Percentiles rank a stretch among this genome's conserved stretches.
Conservation (phyloP, 2,888 invertebrate genomes). For the Trypoxylon attenuatum region DNA sequence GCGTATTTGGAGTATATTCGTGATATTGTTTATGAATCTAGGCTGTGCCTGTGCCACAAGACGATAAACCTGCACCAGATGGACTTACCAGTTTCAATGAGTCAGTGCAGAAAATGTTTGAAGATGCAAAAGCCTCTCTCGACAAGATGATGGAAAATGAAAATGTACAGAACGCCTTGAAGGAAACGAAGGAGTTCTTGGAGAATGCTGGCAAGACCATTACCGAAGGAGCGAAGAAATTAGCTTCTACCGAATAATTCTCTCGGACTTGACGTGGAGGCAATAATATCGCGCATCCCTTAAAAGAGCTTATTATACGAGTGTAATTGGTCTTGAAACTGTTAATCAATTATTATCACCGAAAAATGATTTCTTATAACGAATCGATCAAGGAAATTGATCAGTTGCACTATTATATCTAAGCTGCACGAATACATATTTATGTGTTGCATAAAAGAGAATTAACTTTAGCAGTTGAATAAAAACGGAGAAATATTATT, state of each 20-base stretch:
- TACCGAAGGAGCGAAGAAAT: constrained; percentile 48
- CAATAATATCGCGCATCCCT: too few relatives aligned
- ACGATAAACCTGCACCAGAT: not conserved
- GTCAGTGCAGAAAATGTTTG: constrained; percentile 22
- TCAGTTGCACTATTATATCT: too few relatives aligned
- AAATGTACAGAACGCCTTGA: constrained; percentile 43
- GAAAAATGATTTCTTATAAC: too few relatives aligned
- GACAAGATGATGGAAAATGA: constrained; percentile 50
- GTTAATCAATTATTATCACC: too few relatives aligned
- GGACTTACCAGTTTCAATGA: not conserved
- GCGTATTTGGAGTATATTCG: too few relatives aligned
- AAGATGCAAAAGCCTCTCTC: constrained; percentile 35
- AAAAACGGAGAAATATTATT: not conserved
- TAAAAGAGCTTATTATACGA: too few relatives aligned
- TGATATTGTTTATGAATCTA: not conserved
- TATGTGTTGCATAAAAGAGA: not conserved
- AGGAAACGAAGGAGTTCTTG: constrained; percentile 46
- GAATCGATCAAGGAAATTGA: too few relatives aligned
- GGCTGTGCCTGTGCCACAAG: constrained; percentile 30
- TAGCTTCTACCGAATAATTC: too few relatives aligned
- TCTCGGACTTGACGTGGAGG: too few relatives aligned
- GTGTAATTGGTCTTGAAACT: too few relatives aligned
- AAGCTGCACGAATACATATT: not conserved
- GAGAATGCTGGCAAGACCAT: constrained; percentile 50
- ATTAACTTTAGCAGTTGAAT: constrained; percentile 19